Conservation (phyloP, 2,113 vertebrate species). For the Peucedramus taeniatus region DNA sequence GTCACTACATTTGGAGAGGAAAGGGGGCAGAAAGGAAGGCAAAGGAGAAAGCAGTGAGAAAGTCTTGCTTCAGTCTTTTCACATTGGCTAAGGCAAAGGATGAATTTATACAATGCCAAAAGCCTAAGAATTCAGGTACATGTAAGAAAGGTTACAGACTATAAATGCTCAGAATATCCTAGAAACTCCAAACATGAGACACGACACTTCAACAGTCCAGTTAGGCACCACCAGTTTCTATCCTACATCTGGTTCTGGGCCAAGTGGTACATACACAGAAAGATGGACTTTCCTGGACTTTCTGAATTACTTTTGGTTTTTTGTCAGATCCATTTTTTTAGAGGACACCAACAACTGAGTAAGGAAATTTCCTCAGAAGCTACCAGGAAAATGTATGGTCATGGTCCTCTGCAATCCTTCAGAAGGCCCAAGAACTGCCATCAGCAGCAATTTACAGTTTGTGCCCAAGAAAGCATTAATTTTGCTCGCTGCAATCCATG, state of each 20-base stretch:
- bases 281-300: not conserved
- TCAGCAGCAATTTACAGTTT: not conserved
- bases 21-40: not conserved
- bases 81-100: not conserved
- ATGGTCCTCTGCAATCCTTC: not conserved
- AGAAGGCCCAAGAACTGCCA: not conserved
- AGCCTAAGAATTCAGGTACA: not conserved
- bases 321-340: not conserved
- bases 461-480: not conserved
- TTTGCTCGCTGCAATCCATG: rapidly evolving
- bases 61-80: not conserved
- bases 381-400: not conserved
- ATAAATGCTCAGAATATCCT: not conserved
- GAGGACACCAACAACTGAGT: not conserved
- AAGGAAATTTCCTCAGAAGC: not conserved
- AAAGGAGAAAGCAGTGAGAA: not conserved
- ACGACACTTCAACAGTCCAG: not conserved
- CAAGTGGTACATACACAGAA: not conserved
- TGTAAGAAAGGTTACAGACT: not conserved
- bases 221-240: not conserved
- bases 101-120: not conserved
- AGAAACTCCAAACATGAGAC: not conserved
- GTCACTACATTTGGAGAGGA: not conserved
- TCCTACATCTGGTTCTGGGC: not conserved
- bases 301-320: not conserved